These are phyloP conservation scores for Amphibalanus amphitrite DNA, from an alignment of 1,140 invertebrate genomes.

Conservation along the genomic window DNA sequence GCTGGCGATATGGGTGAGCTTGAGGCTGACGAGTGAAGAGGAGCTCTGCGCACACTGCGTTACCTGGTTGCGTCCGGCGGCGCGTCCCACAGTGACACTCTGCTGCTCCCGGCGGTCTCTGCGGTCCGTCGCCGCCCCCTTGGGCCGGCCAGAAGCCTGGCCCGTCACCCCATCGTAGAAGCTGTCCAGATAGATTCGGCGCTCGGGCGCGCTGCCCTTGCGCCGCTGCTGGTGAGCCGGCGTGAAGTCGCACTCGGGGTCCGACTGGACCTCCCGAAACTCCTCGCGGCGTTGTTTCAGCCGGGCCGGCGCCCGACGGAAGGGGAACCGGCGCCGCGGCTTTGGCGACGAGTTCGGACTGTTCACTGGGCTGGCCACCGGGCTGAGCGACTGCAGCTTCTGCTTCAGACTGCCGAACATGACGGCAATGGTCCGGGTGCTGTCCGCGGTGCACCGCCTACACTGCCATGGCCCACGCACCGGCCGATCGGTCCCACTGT, in stretches of 20 bases:
- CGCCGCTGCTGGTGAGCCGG: slow-evolving; percentile 22
- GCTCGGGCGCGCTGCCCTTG: slow-evolving; percentile 15
- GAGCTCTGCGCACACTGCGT: no score
- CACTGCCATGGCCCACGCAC: no score
- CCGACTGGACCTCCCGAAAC: slow-evolving; percentile 44
- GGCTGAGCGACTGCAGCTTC: slow-evolving; percentile 26
- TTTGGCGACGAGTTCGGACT: slow-evolving; percentile 19
- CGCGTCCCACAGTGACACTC: background rate
- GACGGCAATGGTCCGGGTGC: slow-evolving; percentile 18
- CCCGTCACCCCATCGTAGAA: background rate
- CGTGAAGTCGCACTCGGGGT: slow-evolving; percentile 43
- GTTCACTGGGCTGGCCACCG: slow-evolving; percentile 19
- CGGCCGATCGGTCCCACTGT: no score
- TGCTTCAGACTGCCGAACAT: slow-evolving; percentile 35
- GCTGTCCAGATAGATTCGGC: background rate
- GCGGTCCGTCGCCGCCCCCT: no score
- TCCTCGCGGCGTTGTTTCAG: slow-evolving; percentile 28
- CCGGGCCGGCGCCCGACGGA: slow-evolving; percentile 30
- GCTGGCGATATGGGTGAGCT: no score
- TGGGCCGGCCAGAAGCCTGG: no score
- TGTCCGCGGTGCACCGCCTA: no score
- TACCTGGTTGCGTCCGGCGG: background rate
- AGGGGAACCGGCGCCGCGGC: slow-evolving; percentile 17
- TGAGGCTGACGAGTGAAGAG: no score
- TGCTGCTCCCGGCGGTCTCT: no score